Evolutionary conservation across 2,888 invertebrate genomes (phyloP).

Genomic region (Listrodromus nycthemerus): DNA sequence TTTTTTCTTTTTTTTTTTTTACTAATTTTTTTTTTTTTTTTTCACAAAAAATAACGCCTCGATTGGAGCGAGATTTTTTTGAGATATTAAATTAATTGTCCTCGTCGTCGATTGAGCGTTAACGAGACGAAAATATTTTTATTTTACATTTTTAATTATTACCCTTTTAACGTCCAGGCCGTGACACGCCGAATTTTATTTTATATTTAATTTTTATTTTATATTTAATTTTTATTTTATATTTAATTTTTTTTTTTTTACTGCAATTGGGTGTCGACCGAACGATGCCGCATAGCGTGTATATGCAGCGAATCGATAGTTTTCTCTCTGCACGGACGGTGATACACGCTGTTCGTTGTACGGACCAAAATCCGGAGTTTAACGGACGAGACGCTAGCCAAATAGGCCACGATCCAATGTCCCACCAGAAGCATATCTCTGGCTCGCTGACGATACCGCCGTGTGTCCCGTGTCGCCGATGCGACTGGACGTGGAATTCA

Average conservation of each 20-base stretch:
- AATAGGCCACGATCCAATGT: constrained; percentile 63
- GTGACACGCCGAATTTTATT: too few species aligned
- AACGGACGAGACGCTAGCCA: constrained; percentile 58
- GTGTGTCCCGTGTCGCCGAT: constrained; percentile 48
- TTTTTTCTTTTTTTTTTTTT: neutral
- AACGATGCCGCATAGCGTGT: constrained; percentile 8
- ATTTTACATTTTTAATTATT: too few species aligned
- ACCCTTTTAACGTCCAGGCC: too few species aligned
- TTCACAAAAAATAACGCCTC: too few species aligned
- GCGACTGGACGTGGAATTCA: constrained; percentile 57
- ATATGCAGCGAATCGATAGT: constrained; percentile 32
- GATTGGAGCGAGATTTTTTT: too few species aligned
- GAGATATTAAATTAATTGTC: too few species aligned
- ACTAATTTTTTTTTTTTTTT: too few species aligned
- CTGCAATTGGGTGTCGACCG: neutral
- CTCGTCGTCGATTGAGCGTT: too few species aligned
- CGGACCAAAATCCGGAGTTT: constrained; percentile 54
- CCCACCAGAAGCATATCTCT: constrained; percentile 56
- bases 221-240: neutral
- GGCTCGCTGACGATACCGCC: constrained; percentile 6
- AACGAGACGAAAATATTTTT: too few species aligned
- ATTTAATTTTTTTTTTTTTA: neutral
- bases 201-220: neutral
- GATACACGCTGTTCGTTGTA: constrained; percentile 20
- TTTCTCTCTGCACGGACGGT: constrained; percentile 3